Conservation (phyloP, 2,113 vertebrate genomes). For the Pseudonaja textilis region DNA sequence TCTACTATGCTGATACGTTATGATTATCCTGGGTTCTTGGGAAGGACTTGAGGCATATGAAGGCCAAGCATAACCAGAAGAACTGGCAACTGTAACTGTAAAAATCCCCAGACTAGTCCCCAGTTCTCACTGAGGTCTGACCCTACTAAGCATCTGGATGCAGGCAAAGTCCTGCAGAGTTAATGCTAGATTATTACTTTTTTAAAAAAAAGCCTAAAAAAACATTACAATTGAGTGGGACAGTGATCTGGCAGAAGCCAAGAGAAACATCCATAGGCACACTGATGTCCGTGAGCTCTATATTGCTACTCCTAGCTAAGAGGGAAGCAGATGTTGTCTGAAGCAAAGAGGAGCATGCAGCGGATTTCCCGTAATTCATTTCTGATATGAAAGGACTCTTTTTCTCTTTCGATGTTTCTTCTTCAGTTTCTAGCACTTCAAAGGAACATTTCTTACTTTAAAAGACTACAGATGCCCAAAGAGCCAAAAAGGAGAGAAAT, state of each 20-base stretch:
- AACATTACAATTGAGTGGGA: too few species aligned
- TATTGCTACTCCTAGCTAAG: background rate
- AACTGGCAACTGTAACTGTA: too few species aligned
- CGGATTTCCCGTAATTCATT: background rate
- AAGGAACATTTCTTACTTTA: background rate
- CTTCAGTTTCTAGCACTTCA: background rate
- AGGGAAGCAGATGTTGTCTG: background rate
- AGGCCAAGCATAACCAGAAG: too few species aligned
- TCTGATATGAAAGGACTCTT: background rate
- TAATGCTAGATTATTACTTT: background rate
- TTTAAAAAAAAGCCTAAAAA: background rate
- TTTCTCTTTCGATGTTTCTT: background rate
- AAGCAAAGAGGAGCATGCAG: background rate
- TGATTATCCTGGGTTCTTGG: too few species aligned
- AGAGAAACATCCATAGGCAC: background rate
- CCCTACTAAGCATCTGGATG: background rate
- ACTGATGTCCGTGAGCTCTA: background rate
- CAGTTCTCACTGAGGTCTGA: background rate
- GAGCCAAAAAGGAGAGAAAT: background rate
- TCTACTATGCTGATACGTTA: too few species aligned
- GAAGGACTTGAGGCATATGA: too few species aligned
- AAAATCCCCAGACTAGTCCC: background rate
- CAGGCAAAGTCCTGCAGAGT: background rate
- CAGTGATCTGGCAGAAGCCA: background rate
- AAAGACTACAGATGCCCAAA: background rate